phyloP scores from a whole-genome alignment of 2,888 invertebrate genomes.

The Anaspis maculata region DNA sequence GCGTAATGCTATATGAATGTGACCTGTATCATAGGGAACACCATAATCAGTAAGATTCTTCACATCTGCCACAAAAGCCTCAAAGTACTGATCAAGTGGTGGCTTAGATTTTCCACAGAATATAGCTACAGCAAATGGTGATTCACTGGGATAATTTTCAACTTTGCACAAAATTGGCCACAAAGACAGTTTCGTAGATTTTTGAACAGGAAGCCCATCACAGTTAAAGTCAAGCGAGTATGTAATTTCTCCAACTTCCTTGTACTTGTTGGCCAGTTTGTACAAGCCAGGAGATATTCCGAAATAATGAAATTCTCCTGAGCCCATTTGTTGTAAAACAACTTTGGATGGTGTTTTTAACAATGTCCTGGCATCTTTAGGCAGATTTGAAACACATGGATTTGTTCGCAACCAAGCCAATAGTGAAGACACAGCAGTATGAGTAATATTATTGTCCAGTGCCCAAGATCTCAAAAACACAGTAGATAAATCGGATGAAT shows the following conservation, averaged over 20 bases:
- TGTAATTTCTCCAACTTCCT: background rate
- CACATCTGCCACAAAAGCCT: slow-evolving; percentile 15
- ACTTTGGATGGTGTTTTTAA: slow-evolving; percentile 9
- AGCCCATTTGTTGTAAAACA: slow-evolving; percentile 2
- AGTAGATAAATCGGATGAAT: background rate
- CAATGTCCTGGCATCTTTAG: slow-evolving; percentile 10
- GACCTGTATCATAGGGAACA: slow-evolving; percentile 3
- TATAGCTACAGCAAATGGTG: slow-evolving; percentile 13
- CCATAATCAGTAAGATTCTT: slow-evolving; percentile 7
- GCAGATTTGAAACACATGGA: slow-evolving; percentile 8
- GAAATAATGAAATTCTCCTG: slow-evolving; percentile 10
- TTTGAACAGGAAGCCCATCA: slow-evolving; percentile 10
- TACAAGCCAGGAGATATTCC: too few relatives aligned
- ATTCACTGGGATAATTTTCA: slow-evolving; percentile 1
- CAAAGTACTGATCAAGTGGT: slow-evolving; percentile 13
- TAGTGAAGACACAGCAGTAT: slow-evolving; percentile 3
- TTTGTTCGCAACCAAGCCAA: slow-evolving; percentile 8
- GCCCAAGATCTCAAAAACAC: too few relatives aligned
- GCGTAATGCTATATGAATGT: slow-evolving; percentile 4
- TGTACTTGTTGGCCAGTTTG: slow-evolving; percentile 2
- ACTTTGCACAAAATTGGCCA: slow-evolving; percentile 16
- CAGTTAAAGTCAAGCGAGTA: slow-evolving; percentile 6
- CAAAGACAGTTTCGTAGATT: slow-evolving; percentile 7
- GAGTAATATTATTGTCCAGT: slow-evolving; percentile 5
- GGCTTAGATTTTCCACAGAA: slow-evolving; percentile 16